Conservation (phyloP, 2,113 vertebrate species). For the Nerophis lumbriciformis region DNA sequence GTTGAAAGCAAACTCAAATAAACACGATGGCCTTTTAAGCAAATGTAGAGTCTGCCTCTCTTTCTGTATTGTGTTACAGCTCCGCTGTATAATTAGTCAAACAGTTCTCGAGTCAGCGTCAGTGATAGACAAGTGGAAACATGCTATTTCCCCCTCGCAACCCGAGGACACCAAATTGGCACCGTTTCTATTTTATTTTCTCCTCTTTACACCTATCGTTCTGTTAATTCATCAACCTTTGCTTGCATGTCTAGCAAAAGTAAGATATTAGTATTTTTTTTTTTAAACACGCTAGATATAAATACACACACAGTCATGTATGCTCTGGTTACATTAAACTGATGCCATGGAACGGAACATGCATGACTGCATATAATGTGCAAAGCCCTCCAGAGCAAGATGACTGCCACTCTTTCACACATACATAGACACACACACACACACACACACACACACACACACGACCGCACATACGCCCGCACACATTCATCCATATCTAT, state of each 20-base stretch:
- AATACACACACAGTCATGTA: conserved; percentile 10
- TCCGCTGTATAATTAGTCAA: conserved; percentile 61
- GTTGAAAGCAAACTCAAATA: too few species aligned
- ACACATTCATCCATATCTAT: not conserved
- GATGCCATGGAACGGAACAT: conserved; percentile 34
- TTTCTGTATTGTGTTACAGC: conserved; percentile 12
- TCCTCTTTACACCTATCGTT: conserved; percentile 26
- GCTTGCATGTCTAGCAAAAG: not conserved
- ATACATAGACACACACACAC: conserved; percentile 13
- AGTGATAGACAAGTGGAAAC: conserved; percentile 58
- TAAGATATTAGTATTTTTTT: not conserved
- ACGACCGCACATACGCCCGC: not conserved
- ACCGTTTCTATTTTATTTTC: conserved; percentile 18
- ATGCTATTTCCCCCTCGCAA: conserved; percentile 51
- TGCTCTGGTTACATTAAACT: conserved; percentile 38
- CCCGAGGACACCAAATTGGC: conserved; percentile 42
- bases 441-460: conserved; percentile 15
- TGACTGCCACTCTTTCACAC: conserved; percentile 36
- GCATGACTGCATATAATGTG: conserved; percentile 38
- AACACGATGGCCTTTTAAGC: not conserved
- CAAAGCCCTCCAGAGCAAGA: conserved; percentile 44
- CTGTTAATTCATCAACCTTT: conserved; percentile 6
- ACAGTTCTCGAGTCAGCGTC: conserved; percentile 61
- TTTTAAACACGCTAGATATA: not conserved
- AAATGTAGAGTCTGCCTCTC: conserved; percentile 9